Conservation (phyloP, 2,888 invertebrate genomes). For the Tinea trinotella region DNA sequence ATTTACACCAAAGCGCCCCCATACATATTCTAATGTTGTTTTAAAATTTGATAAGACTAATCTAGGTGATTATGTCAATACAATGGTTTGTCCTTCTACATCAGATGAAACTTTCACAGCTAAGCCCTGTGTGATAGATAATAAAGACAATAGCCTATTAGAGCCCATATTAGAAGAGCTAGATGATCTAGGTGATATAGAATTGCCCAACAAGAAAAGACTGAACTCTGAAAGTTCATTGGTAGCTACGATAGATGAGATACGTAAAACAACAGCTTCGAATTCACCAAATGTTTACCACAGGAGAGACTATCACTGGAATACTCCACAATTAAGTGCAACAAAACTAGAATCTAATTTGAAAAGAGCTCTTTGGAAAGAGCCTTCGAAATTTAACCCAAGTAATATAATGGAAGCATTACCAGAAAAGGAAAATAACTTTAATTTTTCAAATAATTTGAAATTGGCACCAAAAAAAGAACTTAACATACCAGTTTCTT, state of each 20-base stretch:
- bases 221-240: constrained; percentile 71
- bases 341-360: constrained; percentile 48
- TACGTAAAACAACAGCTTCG: constrained; percentile 68
- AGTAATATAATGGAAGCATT: constrained; percentile 58
- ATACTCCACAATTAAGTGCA: constrained; percentile 48
- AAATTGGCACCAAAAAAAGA: constrained; percentile 45
- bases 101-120: constrained; percentile 63
- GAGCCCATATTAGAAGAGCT: constrained; percentile 72
- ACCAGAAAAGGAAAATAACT: constrained; percentile 54
- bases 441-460: constrained; percentile 35
- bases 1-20: constrained; percentile 49
- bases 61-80: constrained; percentile 68
- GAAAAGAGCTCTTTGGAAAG: constrained; percentile 61
- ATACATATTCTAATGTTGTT: constrained; percentile 62
- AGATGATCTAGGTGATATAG: constrained; percentile 66
- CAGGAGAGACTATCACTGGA: constrained; percentile 65
- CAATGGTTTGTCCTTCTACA: constrained; percentile 55
- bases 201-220: constrained; percentile 48
- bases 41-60: constrained; percentile 55
- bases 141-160: constrained; percentile 67
- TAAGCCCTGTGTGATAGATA: constrained; percentile 70
- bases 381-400: constrained; percentile 55
- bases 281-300: constrained; percentile 73
- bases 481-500: constrained; percentile 29
- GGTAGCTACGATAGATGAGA: constrained; percentile 76